phyloP scores from a whole-genome alignment of 2,888 invertebrate species.

The Balanococcus diminutus region DNA sequence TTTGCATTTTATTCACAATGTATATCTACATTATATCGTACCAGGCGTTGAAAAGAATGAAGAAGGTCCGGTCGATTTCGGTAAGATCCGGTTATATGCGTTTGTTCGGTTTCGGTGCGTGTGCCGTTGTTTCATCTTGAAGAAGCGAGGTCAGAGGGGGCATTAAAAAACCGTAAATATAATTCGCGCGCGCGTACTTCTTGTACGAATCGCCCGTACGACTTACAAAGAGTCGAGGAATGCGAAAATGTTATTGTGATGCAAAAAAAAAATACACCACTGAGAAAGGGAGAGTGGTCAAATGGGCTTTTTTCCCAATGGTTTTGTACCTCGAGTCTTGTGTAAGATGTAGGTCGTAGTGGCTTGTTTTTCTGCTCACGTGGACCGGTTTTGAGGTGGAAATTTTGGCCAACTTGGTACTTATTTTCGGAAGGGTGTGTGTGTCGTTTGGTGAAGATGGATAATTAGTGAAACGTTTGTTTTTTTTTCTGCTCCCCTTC shows the following conservation, averaged over 20 bases:
- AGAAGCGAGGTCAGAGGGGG: neutral
- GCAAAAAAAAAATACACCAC: neutral
- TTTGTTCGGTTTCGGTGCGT: neutral
- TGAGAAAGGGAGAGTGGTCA: neutral
- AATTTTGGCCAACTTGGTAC: neutral
- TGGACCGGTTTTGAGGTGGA: neutral
- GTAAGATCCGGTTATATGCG: slow-evolving; percentile 12
- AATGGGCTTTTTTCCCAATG: neutral
- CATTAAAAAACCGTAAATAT: slow-evolving; percentile 24
- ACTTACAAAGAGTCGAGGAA: neutral
- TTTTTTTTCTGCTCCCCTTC: neutral
- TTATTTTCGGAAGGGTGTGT: neutral
- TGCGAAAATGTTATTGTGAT: slow-evolving; percentile 23
- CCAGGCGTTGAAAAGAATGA: neutral
- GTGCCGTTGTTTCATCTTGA: slow-evolving; percentile 6
- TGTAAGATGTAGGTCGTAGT: slow-evolving; percentile 13
- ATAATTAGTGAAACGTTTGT: neutral
- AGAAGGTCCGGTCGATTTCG: slow-evolving; percentile 42
- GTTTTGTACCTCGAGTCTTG: neutral
- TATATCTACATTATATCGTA: neutral
- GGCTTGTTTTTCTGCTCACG: slow-evolving; percentile 4
- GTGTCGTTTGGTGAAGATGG: neutral
- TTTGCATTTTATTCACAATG: slow-evolving; percentile 22
- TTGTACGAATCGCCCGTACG: neutral
- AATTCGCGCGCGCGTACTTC: neutral